Percentiles rank a stretch among this genome's conserved stretches.
Evolutionary conservation across 2,888 invertebrate species (phyloP).

Genomic region (Aspidiotus destructor): DNA sequence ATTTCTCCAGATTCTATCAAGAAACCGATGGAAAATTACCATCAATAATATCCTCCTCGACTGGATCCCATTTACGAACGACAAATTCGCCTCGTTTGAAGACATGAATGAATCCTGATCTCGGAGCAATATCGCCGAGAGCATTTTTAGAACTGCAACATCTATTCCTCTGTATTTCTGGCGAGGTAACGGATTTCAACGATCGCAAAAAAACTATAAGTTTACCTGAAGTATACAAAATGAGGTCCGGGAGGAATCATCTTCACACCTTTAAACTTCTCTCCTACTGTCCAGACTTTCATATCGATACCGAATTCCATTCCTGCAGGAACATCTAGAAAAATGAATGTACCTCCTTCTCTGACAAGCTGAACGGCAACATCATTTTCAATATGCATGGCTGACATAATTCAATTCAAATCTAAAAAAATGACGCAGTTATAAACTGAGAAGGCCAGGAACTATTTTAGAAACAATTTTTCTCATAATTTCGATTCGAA

Average conservation of each 20-base stretch:
- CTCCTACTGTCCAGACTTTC: conserved; percentile 79
- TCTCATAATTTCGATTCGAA: no score
- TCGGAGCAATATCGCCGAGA: conserved; percentile 47
- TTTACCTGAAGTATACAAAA: conserved; percentile 77
- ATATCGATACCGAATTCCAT: conserved; percentile 96
- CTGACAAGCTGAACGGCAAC: conserved; percentile 63
- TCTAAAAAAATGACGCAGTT: no score
- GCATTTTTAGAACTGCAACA: conserved; percentile 46
- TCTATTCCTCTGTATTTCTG: background rate
- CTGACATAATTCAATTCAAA: no score
- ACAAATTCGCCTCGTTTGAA: conserved; percentile 74
- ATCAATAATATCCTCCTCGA: conserved; percentile 59
- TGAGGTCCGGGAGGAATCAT: conserved; percentile 98
- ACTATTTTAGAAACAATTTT: no score
- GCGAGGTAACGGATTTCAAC: background rate
- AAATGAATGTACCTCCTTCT: conserved; percentile 72
- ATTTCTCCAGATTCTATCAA: conserved; percentile 37
- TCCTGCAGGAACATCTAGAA: conserved; percentile 76
- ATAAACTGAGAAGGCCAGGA: no score
- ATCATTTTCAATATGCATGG: conserved; percentile 56
- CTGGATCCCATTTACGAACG: conserved; percentile 76
- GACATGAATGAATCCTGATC: conserved; percentile 75
- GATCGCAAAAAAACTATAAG: conserved; percentile 36
- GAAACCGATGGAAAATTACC: background rate
- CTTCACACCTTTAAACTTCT: conserved; percentile 89